These are phyloP conservation scores for Cylas formicarius DNA, from an alignment of 1,140 invertebrate species.

Conservation along the genomic window DNA sequence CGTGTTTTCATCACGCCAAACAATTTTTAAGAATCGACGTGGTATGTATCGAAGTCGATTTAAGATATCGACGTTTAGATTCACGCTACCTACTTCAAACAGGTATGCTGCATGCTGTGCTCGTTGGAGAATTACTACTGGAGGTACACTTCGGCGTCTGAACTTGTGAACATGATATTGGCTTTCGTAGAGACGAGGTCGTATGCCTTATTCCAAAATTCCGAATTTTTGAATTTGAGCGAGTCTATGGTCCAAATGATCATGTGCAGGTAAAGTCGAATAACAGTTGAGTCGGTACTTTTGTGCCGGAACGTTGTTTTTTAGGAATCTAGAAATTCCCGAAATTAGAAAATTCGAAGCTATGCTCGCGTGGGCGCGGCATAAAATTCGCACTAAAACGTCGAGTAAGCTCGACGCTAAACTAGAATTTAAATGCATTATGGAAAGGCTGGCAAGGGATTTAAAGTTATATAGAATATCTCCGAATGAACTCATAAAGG, in stretches of 20 bases:
- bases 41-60: conserved; percentile 44
- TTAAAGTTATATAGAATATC: conserved; percentile 86
- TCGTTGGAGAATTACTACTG: conserved; percentile 92
- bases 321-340: conserved; percentile 68
- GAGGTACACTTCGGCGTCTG: conserved; percentile 88
- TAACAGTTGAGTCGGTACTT: neutral
- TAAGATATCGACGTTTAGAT: conserved; percentile 1
- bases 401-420: conserved; percentile 74
- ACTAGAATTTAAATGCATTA: conserved; percentile 84
- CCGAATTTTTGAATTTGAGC: conserved; percentile 79
- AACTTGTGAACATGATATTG: conserved; percentile 89
- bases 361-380: conserved; percentile 82
- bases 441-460: conserved; percentile 82
- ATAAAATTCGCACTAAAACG: conserved; percentile 71
- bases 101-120: conserved; percentile 86
- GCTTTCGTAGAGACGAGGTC: conserved; percentile 83
- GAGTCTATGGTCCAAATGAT: conserved; percentile 95
- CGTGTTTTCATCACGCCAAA: conserved; percentile 92
- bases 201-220: conserved; percentile 70
- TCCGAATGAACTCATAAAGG: conserved; percentile 86
- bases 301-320: too few species aligned
- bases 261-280: conserved; percentile 57
- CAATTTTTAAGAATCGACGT: conserved; percentile 87
- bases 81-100: too few species aligned
- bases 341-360: conserved; percentile 92